Conservation (phyloP, 2,797 vertebrate species). For the Sebastes umbrosus region DNA sequence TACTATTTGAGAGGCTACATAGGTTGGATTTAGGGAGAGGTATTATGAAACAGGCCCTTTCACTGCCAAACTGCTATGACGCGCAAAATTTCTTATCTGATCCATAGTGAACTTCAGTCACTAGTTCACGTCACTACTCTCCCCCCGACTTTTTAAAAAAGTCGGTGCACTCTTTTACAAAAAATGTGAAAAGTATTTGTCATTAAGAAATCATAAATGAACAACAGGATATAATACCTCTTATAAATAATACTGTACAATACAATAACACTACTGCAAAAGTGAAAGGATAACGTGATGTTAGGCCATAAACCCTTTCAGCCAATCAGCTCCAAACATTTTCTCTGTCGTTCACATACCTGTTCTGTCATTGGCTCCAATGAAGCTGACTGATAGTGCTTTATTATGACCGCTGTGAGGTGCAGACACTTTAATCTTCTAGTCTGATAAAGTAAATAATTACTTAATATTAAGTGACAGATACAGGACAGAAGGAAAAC, state of each 20-base stretch:
- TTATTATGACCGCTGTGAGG: constrained; percentile 4
- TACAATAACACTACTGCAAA: background rate
- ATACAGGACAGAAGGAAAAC: background rate
- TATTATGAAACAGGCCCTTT: constrained; percentile 36
- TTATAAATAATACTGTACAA: background rate
- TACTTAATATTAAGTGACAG: background rate
- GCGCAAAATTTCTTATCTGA: constrained; percentile 71
- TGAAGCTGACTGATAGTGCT: background rate
- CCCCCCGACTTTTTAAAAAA: background rate
- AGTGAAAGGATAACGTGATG: background rate
- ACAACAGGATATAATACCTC: background rate
- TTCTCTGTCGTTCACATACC: background rate
- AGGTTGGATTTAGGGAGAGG: background rate
- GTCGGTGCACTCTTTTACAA: background rate
- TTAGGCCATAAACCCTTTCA: background rate
- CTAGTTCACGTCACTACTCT: constrained; percentile 49
- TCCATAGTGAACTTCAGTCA: constrained; percentile 72
- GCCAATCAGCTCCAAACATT: constrained; percentile 7
- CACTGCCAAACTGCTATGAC: constrained; percentile 45
- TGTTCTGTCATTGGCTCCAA: constrained; percentile 51
- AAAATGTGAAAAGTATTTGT: background rate
- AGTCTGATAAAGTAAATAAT: constrained; percentile 13
- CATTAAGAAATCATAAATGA: background rate
- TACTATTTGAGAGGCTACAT: background rate
- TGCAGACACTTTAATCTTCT: background rate